A percentile compares a stretch with the other conserved stretches of the same genome.
Conservation (phyloP, 1,140 invertebrate genomes). For the Pogonus chalceus region DNA sequence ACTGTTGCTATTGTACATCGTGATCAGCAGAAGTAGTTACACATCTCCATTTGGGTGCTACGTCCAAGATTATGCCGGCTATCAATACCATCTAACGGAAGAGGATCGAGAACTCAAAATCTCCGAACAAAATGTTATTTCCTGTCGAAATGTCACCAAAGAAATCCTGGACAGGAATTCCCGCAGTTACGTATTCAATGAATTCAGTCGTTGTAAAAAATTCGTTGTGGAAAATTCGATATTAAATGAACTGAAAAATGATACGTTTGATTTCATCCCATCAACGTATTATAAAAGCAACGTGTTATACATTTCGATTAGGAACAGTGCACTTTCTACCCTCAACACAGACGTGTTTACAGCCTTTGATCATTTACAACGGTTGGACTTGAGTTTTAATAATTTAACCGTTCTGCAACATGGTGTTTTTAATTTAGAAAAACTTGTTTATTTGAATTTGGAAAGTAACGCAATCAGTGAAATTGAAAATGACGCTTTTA, state of each 20-base stretch:
- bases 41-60: background rate
- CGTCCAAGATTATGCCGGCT: background rate
- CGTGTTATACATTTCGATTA: background rate
- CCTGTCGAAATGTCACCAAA: background rate
- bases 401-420: background rate
- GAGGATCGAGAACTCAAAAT: background rate
- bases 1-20: too few species aligned
- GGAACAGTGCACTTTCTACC: background rate
- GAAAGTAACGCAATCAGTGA: constrained; percentile 3
- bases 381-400: background rate
- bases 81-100: background rate
- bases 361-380: background rate
- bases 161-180: background rate
- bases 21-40: too few species aligned
- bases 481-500: background rate
- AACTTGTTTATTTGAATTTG: background rate
- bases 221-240: background rate
- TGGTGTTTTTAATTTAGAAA: background rate
- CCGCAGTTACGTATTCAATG: background rate
- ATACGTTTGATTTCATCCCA: background rate
- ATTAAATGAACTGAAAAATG: background rate
- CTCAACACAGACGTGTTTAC: background rate
- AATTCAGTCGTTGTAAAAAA: background rate
- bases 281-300: background rate
- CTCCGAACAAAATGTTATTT: background rate